A percentile compares a stretch with the other conserved stretches of the same genome.
Conservation (phyloP, 2,888 invertebrate species). For the Lithophane leautieri region DNA sequence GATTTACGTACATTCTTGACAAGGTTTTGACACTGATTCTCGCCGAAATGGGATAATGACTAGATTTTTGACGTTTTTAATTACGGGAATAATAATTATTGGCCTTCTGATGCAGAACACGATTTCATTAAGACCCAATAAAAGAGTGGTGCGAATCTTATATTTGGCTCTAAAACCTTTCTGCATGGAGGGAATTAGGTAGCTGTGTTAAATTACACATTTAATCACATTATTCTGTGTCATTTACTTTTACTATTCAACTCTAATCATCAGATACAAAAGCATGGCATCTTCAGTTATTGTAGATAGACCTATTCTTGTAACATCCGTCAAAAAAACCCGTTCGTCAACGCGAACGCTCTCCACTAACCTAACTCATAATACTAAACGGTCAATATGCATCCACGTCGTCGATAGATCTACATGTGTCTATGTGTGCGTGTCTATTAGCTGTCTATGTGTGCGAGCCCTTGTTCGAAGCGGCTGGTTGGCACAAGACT, state of each 20-base stretch:
- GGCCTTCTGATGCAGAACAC: neutral
- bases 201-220: too few species aligned
- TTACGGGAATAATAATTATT: neutral
- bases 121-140: neutral
- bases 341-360: conserved; percentile 70
- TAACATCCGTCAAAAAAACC: conserved; percentile 38
- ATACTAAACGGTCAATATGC: conserved; percentile 88
- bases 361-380: conserved; percentile 75
- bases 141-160: neutral
- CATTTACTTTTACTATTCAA: neutral
- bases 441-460: conserved; percentile 71
- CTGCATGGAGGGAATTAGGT: neutral
- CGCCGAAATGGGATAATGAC: neutral
- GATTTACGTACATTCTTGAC: neutral
- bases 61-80: neutral
- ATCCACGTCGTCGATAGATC: conserved; percentile 68
- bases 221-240: too few species aligned
- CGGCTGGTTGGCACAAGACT: conserved; percentile 69
- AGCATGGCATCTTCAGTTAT: neutral
- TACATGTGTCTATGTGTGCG: conserved; percentile 70
- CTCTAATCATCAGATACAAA: neutral
- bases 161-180: neutral
- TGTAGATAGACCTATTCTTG: neutral
- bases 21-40: neutral
- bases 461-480: conserved; percentile 75